Conservation (phyloP, 2,888 invertebrate genomes). For the Papilio gigon region DNA sequence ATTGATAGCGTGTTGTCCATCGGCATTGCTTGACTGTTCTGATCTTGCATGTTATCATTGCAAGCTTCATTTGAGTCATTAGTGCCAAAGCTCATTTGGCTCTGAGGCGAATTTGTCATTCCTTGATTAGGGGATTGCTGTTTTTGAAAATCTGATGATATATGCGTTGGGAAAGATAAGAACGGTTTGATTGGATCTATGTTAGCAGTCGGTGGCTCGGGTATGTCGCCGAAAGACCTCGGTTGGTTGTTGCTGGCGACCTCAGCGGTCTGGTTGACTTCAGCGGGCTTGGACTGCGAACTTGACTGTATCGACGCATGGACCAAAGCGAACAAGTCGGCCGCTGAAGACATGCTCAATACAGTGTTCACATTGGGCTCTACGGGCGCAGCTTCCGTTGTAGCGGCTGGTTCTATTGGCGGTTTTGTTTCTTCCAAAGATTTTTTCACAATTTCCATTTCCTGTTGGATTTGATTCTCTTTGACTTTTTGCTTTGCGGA, state of each 20-base stretch:
- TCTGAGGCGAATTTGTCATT: slow-evolving; percentile 1
- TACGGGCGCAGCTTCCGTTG: slow-evolving; percentile 37
- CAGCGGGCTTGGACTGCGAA: slow-evolving; percentile 43
- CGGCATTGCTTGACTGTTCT: background rate
- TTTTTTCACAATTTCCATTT: slow-evolving; percentile 81
- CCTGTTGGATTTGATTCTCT: slow-evolving; percentile 82
- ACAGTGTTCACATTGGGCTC: slow-evolving; percentile 38
- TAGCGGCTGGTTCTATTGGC: slow-evolving; percentile 37
- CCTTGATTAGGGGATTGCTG: slow-evolving; percentile 19
- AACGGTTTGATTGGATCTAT: background rate
- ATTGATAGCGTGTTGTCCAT: background rate
- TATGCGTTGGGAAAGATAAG: background rate
- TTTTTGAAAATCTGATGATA: background rate
- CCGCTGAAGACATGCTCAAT: slow-evolving; percentile 53
- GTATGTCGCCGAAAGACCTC: slow-evolving; percentile 69
- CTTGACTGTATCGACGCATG: slow-evolving; percentile 69
- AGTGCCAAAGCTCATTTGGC: slow-evolving; percentile 9
- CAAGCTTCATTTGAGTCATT: slow-evolving; percentile 27
- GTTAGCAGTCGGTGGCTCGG: slow-evolving; percentile 46
- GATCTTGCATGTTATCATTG: slow-evolving; percentile 24
- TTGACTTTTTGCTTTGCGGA: slow-evolving; percentile 88
- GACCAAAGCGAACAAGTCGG: slow-evolving; percentile 68
- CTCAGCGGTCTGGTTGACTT: slow-evolving; percentile 47
- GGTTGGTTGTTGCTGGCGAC: slow-evolving; percentile 62
- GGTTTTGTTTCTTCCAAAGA: slow-evolving; percentile 66